Conservation (phyloP, 2,888 invertebrate genomes). For the Melanostoma mellinum region DNA sequence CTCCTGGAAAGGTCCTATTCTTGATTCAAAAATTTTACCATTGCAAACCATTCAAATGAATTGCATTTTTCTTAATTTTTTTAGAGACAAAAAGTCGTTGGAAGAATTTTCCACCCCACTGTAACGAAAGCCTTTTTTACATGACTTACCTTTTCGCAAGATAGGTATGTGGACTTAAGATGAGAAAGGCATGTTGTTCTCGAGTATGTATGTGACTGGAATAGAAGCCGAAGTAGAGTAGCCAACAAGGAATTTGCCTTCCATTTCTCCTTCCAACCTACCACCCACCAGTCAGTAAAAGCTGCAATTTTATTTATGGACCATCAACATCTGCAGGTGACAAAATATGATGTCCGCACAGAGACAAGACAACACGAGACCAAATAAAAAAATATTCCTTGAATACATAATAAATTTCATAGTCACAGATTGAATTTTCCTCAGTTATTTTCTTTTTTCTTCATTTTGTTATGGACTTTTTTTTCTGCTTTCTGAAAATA, state of each 20-base stretch:
- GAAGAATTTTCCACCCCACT: conserved; percentile 3
- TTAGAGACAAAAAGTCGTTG: background rate
- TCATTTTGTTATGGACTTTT: background rate
- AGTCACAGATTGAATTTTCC: conserved; percentile 55
- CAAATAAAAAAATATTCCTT: conserved; percentile 12
- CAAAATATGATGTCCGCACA: conserved; percentile 52
- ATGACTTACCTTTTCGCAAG: conserved; percentile 4
- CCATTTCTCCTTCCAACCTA: too few species aligned
- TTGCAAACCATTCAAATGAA: too few species aligned
- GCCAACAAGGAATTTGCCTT: too few species aligned
- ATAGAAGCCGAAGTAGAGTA: too few species aligned
- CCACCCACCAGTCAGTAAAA: background rate
- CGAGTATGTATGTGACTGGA: too few species aligned
- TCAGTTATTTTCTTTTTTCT: conserved; percentile 19
- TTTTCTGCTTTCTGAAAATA: conserved; percentile 2
- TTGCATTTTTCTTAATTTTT: too few species aligned
- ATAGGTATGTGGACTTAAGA: background rate
- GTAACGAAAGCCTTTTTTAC: conserved; percentile 4
- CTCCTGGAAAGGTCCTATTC: too few species aligned
- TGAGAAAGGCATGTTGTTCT: background rate
- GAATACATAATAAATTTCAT: conserved; percentile 59
- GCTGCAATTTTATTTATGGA: conserved; percentile 45
- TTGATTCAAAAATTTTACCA: too few species aligned
- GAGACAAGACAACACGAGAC: background rate
- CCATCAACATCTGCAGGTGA: conserved; percentile 58